Conservation (phyloP, 2,113 vertebrate genomes). For the Malaclemys terrapin region DNA sequence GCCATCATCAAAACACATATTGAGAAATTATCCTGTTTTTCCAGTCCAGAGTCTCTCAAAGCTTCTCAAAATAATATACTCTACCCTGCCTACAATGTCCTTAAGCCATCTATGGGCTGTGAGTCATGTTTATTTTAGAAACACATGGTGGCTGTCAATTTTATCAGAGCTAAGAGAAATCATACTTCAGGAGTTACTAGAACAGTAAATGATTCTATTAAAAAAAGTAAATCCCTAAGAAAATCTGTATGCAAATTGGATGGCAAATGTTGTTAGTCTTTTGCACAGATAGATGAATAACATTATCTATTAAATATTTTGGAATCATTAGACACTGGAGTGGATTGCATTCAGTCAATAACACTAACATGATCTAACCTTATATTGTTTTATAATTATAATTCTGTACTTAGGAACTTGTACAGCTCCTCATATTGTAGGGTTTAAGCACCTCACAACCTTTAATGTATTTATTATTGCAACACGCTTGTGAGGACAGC, state of each 20-base stretch:
- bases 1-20: neutral
- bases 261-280: neutral
- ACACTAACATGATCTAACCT: neutral
- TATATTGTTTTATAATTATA: neutral
- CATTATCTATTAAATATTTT: neutral
- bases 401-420: neutral
- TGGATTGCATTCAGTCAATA: neutral
- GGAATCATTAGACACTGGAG: neutral
- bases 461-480: neutral
- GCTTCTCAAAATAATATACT: neutral
- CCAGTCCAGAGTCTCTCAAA: neutral
- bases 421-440: neutral
- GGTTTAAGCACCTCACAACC: neutral
- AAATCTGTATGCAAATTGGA: neutral
- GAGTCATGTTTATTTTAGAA: neutral
- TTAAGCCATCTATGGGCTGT: neutral
- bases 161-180: neutral
- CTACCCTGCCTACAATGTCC: neutral
- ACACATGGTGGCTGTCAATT: neutral
- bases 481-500: neutral
- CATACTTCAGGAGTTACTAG: neutral
- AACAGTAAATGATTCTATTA: neutral
- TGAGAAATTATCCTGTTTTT: neutral
- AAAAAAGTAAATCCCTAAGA: neutral
- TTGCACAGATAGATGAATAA: neutral